These are phyloP conservation scores for Pristis pectinata DNA, from an alignment of 2,797 vertebrate species.

Conservation along the genomic window DNA sequence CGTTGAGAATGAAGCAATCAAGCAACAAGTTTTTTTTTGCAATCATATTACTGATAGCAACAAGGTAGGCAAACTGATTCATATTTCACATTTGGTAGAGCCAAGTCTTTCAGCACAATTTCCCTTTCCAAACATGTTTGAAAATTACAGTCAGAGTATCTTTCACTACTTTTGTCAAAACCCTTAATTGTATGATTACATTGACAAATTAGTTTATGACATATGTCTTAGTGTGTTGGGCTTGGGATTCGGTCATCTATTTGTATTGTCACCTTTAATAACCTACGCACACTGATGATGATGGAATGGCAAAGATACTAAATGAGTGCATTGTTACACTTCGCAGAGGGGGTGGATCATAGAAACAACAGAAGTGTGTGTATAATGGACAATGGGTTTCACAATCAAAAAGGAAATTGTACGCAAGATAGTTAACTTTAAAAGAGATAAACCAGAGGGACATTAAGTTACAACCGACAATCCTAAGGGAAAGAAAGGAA, in stretches of 20 bases:
- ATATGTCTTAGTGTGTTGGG: too few relatives aligned
- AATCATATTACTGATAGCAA: not conserved
- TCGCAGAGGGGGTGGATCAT: not conserved
- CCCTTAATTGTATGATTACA: too few relatives aligned
- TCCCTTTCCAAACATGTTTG: too few relatives aligned
- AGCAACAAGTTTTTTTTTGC: not conserved
- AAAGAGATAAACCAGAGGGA: not conserved
- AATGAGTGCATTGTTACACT: not conserved
- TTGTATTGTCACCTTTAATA: too few relatives aligned
- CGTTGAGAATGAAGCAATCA: not conserved
- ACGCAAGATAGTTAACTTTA: not conserved
- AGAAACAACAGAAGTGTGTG: not conserved
- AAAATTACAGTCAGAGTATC: too few relatives aligned
- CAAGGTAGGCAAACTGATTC: not conserved
- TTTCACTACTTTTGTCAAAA: too few relatives aligned
- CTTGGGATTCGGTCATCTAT: too few relatives aligned
- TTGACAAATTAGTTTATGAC: too few relatives aligned
- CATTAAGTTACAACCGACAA: not conserved
- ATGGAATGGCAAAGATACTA: not conserved
- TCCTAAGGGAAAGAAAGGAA: not conserved
- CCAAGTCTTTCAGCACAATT: too few relatives aligned
- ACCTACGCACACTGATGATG: not conserved
- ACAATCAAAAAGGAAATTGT: not conserved
- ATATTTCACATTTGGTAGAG: too few relatives aligned
- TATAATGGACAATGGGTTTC: not conserved